Evolutionary conservation across 1,140 invertebrate species (phyloP).

Genomic region (Drosophila nannoptera): DNA sequence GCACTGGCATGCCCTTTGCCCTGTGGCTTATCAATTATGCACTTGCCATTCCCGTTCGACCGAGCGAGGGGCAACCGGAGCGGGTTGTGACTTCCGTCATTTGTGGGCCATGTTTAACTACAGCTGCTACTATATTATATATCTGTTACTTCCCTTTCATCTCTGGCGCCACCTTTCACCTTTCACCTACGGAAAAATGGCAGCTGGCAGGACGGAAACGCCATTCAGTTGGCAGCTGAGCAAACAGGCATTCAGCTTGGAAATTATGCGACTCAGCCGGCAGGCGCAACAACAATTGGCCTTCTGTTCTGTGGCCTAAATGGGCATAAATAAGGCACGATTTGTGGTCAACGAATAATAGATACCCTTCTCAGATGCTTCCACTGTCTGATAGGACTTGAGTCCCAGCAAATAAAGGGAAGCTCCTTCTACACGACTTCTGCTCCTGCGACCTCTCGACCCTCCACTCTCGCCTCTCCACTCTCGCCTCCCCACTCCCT

Average conservation of each 20-base stretch:
- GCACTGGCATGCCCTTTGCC: slow-evolving; percentile 1
- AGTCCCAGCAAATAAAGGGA: too few species aligned
- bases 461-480: too few species aligned
- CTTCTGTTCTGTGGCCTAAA: slow-evolving; percentile 1
- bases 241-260: slow-evolving; percentile 10
- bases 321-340: slow-evolving; percentile 12
- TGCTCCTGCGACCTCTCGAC: too few species aligned
- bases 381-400: too few species aligned
- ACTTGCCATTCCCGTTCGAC: slow-evolving; percentile 34
- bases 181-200: slow-evolving; percentile 2
- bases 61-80: not conserved
- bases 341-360: not conserved
- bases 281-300: slow-evolving; percentile 6
- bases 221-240: slow-evolving; percentile 23
- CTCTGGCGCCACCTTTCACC: not conserved
- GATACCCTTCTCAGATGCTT: slow-evolving; percentile 2
- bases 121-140: slow-evolving; percentile 11
- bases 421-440: too few species aligned
- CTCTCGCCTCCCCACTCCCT: too few species aligned
- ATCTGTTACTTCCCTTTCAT: not conserved
- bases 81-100: slow-evolving; percentile 60
- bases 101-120: slow-evolving; percentile 18
- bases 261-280: slow-evolving; percentile 17
- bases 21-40: slow-evolving; percentile 59
- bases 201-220: slow-evolving; percentile 28